phyloP scores from a whole-genome alignment of 1,140 invertebrate genomes.

The Cataglyphis hispanica region DNA sequence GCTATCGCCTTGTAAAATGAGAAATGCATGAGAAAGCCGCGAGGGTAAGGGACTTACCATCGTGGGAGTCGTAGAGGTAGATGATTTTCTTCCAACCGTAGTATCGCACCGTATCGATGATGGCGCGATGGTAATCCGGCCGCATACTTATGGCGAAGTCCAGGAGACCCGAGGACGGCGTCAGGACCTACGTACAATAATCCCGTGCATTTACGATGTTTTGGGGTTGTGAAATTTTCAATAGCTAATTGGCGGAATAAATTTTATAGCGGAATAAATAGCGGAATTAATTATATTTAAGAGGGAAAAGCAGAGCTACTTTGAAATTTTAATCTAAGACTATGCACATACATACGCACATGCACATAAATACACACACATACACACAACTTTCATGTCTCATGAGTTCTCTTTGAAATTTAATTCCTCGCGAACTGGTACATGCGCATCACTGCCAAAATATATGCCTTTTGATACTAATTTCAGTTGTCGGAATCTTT shows the following conservation, averaged over 20 bases:
- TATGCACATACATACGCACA: background rate
- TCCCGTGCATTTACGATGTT: slow-evolving; percentile 11
- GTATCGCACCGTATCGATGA: slow-evolving; percentile 96
- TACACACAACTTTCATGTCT: background rate
- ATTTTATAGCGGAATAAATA: too few species aligned
- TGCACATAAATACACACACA: too few species aligned
- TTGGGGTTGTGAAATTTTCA: slow-evolving; percentile 16
- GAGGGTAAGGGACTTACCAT: slow-evolving; percentile 91
- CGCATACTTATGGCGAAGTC: slow-evolving; percentile 97
- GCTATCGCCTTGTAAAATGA: slow-evolving; percentile 76
- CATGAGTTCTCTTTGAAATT: slow-evolving; percentile 54
- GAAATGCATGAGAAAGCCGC: slow-evolving; percentile 79
- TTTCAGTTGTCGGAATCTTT: slow-evolving; percentile 29
- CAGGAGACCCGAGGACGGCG: slow-evolving; percentile 93
- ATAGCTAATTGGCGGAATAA: background rate
- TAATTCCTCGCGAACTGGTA: slow-evolving; percentile 54
- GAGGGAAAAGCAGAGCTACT: slow-evolving; percentile 4
- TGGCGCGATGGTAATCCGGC: slow-evolving; percentile 97
- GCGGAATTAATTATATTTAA: slow-evolving; percentile 50
- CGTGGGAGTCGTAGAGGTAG: slow-evolving; percentile 97
- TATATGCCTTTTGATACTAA: slow-evolving; percentile 61
- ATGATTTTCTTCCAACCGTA: slow-evolving; percentile 97
- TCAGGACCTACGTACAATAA: slow-evolving; percentile 88
- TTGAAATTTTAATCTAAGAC: slow-evolving; percentile 51
- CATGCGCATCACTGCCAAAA: slow-evolving; percentile 34